Percentiles rank a stretch among this genome's conserved stretches.
These are phyloP conservation scores for Prunella strophiata DNA, from an alignment of 2,797 vertebrate genomes.

Conservation along the genomic window DNA sequence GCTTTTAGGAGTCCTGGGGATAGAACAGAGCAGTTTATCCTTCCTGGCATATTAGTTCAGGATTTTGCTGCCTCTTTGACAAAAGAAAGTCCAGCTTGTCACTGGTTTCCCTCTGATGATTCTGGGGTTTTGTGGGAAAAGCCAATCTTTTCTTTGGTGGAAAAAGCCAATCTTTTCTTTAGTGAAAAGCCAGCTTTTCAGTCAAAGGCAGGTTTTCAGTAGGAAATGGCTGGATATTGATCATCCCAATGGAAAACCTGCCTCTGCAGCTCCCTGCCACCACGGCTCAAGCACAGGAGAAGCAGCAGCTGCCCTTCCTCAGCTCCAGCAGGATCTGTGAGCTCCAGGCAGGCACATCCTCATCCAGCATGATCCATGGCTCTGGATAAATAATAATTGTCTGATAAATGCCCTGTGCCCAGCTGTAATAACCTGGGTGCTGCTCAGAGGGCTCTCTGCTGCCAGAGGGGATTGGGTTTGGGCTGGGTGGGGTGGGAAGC, in stretches of 20 bases:
- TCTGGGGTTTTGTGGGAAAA: background rate
- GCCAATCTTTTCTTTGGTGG: background rate
- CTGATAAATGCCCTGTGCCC: background rate
- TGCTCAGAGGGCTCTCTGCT: background rate
- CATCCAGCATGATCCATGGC: rapidly evolving
- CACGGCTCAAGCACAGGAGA: rapidly evolving
- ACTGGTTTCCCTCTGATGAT: background rate
- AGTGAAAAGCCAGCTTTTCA: background rate
- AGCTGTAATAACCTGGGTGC: background rate
- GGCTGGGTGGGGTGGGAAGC: background rate
- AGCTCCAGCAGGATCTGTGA: rapidly evolving
- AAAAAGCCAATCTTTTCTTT: background rate
- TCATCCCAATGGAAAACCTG: background rate
- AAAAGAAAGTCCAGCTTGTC: background rate
- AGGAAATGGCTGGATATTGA: background rate
- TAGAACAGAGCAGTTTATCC: background rate
- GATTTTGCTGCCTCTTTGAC: background rate
- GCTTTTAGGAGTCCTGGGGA: background rate
- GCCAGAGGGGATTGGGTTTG: background rate
- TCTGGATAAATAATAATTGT: background rate
- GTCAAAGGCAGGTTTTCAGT: background rate
- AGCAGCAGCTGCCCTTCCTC: background rate
- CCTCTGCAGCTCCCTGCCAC: background rate
- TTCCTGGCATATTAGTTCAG: background rate
- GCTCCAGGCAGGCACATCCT: background rate